Evolutionary conservation across 2,113 vertebrate species (phyloP), one percentile per base, ranked within the genome.

Genomic region (Brachypodius melanocephalos): DNA sequence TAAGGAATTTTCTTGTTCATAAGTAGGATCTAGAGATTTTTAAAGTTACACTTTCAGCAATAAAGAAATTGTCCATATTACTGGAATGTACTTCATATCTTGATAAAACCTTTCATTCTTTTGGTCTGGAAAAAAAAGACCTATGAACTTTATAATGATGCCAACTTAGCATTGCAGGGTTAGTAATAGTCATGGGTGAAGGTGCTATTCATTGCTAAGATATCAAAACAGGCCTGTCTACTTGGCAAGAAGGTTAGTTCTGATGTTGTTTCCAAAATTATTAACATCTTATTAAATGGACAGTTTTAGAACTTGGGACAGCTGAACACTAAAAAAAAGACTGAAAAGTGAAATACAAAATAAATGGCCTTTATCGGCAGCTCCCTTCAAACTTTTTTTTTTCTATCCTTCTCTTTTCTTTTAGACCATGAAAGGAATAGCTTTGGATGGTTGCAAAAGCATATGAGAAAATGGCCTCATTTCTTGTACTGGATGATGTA

Each of bases 1-100:
- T 82, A 80, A 96, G 68, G 97, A 96, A 95, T 88, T 89, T 96
- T 86, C 96, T 95, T 79, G 75, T 92, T 93, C 91, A 74, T 91
- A 90, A 93, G 59, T 58, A 79, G 75, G 72, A 88, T 90, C 84
- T 95, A 91, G 88, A 92, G 92, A 80, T 89, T 95, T 96, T 96
- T 94, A 92, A 95, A 88, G n/a, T 74, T 95, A 77, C 75, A 61
- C 40, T 94, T 96, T 80, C 38, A 87, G 88, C 36, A 91, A 71
- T 91, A 95, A 95, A 93, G 57, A 81, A 77, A 94, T 96, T 95
- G 94, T 92, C 94, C 91, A 42, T 86, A 79, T 25, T 81, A 48
- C 66, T 92, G 78, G 95, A 94, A 96, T 85, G 72, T 73, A 74
- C 69, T 67, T 90, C 49, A 71, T 76, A 65, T 65, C 62, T 93